phyloP scores from a whole-genome alignment of 2,888 invertebrate species.

The Trissolcus japonicus region DNA sequence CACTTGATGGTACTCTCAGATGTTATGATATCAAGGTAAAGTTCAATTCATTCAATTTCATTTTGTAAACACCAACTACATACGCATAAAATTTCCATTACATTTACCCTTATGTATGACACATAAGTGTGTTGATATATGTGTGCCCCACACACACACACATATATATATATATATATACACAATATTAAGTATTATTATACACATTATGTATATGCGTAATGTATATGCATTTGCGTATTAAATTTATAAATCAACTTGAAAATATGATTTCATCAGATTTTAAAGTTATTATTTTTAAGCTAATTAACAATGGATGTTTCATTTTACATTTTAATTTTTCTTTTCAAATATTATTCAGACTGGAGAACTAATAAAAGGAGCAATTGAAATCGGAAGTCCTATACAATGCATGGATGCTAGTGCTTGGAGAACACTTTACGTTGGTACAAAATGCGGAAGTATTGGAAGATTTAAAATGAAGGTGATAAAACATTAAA shows the following conservation, averaged over 20 bases:
- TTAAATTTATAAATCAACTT: no score
- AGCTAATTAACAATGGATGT: neutral
- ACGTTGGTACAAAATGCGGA: slow-evolving; percentile 85
- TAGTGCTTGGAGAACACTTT: slow-evolving; percentile 82
- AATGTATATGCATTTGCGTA: no score
- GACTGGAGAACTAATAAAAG: slow-evolving; percentile 78
- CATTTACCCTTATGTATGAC: no score
- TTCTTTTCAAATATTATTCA: slow-evolving; percentile 62
- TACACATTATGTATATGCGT: no score
- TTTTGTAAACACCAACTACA: neutral
- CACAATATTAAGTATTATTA: no score
- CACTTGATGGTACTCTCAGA: slow-evolving; percentile 80
- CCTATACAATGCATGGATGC: slow-evolving; percentile 86
- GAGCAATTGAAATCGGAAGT: slow-evolving; percentile 79
- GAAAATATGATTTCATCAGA: no score
- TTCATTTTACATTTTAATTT: slow-evolving; percentile 14
- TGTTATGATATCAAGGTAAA: slow-evolving; percentile 80
- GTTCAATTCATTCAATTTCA: neutral
- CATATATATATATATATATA: no score
- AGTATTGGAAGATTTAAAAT: slow-evolving; percentile 83
- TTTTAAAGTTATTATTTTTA: neutral
- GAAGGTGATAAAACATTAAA: slow-evolving; percentile 77
- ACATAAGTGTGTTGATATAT: no score
- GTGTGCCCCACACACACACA: no score
- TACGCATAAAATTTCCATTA: no score